Evolutionary conservation across 2,888 invertebrate species (phyloP), one percentile per base, ranked within the genome.

Genomic region (Ditula angustiorana): DNA sequence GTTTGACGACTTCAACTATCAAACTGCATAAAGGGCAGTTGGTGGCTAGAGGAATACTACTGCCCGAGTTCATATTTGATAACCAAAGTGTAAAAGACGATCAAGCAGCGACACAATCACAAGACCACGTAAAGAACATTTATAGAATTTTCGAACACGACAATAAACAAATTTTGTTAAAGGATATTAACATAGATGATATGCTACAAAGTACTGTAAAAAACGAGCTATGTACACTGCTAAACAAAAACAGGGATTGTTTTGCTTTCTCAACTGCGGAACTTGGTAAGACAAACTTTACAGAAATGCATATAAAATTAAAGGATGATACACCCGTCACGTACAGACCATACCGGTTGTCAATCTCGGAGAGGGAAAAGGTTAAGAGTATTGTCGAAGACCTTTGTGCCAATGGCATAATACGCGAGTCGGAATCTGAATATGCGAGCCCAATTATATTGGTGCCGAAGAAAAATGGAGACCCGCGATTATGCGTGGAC

Each of bases 401-500:
- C 16, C 13, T 35, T 13, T 35, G 7, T 16, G 5, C 13, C 7
- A 53, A 53, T n/a, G 49, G 49, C 7, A 53, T 53, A 23, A 8
- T 53, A 24, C 53, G 35, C n/a, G 53, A 53, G 3, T 53, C 53
- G 13, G 35, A 53, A 8, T 53, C 53, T 5, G 33, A 33, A 21
- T 53, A 53, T 2, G 53, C 53, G 13, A 53, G 53, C 10, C 53
- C 53, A 5, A 53, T 53, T 8, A 35, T 53, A 7, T 21, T 53
- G 35, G 53, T 53, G 3, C 23, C 67, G 30, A 79, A 78, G 60
- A 71, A 70, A 58, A 67, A 71, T 35, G 71, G 70, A 2, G 65
- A 63, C 13, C 44, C 67, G 11, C 69, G 76, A 35, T 47, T 77
- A 16, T 74, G 74, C 23, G 63, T 76, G 1, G 76, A 78, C 28